Base-by-base conservation (phyloP, 2,797 vertebrate species). In the Melanotaenia trifasciata region DNA sequence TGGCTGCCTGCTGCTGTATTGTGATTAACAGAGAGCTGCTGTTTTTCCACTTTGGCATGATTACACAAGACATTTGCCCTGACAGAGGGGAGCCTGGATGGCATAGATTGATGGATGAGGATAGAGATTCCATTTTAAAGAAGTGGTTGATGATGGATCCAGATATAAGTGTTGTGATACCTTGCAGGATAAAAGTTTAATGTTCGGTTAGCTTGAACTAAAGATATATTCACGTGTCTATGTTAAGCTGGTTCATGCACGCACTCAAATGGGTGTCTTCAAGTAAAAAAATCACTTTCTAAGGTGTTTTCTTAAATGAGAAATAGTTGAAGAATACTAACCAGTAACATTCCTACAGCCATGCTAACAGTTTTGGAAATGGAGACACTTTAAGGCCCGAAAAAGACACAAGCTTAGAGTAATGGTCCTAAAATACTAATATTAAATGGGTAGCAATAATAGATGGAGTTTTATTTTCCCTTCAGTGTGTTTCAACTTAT, bases 1-100 rank as follows among this genome's bases (percentile, higher is more conserved):
- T 45, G 69, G 38, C 67, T 32, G 64, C 61, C 74, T 50, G 76
- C 74, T 75, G 81, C 53, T 74, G 58, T 58, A 10, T 76, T 78
- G 82, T 79, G 78, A 87, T 87, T 79, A 90, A 83, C 87, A 80
- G 13, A 38, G 74, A 67, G 71, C 70, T 80, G 84, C 81, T 76
- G 74, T 79, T 83, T 88, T 84, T 81, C 80, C 84, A 84, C 67
- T 71, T 43, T 47, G 72, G 54, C 65, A n/a, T 54, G 69, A 85
- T 92, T 81, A 80, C 73, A 82, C 70, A 33, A 78, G 60, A 24
- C 65, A 33, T 67, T 74, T 40, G 40, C 35, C 70, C 26, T 62
- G 72, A 69, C 70, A 54, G 13, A 81, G 68, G 67, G 11, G 16
- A 78, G 65, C n/a, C 67, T 40, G 45, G 57, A 66, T 60, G 51